These are phyloP conservation scores for Ictidomys tridecemlineatus DNA, from an alignment of 2,113 vertebrate species.

Conservation along the genomic window DNA sequence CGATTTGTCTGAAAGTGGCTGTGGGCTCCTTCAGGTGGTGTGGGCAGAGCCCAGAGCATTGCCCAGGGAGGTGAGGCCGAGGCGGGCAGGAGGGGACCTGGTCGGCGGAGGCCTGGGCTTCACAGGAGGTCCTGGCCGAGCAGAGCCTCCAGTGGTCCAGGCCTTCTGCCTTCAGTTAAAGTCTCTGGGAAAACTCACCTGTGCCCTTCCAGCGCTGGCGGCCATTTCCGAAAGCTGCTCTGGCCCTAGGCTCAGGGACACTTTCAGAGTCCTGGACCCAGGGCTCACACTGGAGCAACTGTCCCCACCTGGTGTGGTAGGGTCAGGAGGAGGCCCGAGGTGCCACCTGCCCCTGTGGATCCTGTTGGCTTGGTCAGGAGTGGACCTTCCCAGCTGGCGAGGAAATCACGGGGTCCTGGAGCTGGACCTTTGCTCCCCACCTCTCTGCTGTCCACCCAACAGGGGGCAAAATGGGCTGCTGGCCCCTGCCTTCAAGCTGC, in stretches of 20 bases:
- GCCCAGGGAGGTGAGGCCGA: slow-evolving; percentile 77
- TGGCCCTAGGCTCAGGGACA: background rate
- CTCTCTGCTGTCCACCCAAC: background rate
- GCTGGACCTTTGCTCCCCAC: background rate
- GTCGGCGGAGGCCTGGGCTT: background rate
- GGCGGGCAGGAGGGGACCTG: slow-evolving; percentile 75
- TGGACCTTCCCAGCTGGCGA: background rate
- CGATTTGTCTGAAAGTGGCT: slow-evolving; percentile 83
- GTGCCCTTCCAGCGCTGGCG: rapidly evolving
- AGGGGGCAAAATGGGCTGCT: background rate
- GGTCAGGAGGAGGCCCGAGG: no score
- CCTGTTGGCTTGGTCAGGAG: background rate
- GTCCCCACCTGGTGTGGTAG: background rate
- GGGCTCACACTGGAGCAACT: rapidly evolving
- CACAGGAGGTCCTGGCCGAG: background rate
- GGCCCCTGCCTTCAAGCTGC: no score
- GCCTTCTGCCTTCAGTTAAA: slow-evolving; percentile 77
- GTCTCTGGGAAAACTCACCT: background rate
- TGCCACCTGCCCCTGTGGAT: rapidly evolving
- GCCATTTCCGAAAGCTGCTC: background rate
- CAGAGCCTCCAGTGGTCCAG: background rate
- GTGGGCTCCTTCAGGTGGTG: slow-evolving; percentile 74
- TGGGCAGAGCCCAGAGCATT: slow-evolving; percentile 79
- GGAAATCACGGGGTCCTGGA: background rate
- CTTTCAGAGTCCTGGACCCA: background rate